Evolutionary conservation across 2,113 vertebrate species (phyloP), one percentile per base, ranked within the genome.

Genomic region (Nothoprocta pentlandii): DNA sequence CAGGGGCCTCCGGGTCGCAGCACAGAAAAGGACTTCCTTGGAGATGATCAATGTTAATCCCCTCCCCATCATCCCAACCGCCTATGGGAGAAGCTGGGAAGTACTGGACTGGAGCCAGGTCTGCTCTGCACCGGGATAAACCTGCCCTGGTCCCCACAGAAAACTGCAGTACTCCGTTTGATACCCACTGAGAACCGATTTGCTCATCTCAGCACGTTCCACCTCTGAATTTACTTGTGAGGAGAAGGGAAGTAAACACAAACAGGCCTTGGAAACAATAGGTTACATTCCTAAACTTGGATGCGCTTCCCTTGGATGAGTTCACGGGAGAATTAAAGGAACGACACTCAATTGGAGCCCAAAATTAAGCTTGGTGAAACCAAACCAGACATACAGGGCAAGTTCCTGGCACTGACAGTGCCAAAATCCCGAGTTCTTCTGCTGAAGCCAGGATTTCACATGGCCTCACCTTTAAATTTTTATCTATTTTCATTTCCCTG

Each of bases 1-100:
- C 0, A 4, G 75, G 46, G 21, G 28, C 10, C 4, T 1, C 2
- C 30, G 36, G 7, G 17, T 46, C 2, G 17, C 0, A 23, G 20
- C 46, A 28, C n/a, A 64, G 23, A 25, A 28, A 89, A 36, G 4
- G 30, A 51, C 6, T 39, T 25, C 2, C 39, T 20, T n/a, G 41
- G 26, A 51, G 28, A 58, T 16, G 32, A 36, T 25, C 56, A 23
- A 12, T 5, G 2, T n/a, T 42, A 80, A 80, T 44, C 42, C 21
- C 3, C 56, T 13, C 66, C 46, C 47, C 56, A 49, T 53, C 82
- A 2, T 10, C 12, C 25, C 54, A 56, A 34, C 19, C 44, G 23
- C 56, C 8, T 47, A 62, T 30, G 2, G 47, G 68, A 7, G 2
- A 12, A 32, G 73, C 1, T 76, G 62, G 76, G 80, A 92, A 69